These are phyloP conservation scores for Holothuria leucospilota DNA, from an alignment of 53 echinoderm and acorn worm genomes.

Conservation along the genomic window DNA sequence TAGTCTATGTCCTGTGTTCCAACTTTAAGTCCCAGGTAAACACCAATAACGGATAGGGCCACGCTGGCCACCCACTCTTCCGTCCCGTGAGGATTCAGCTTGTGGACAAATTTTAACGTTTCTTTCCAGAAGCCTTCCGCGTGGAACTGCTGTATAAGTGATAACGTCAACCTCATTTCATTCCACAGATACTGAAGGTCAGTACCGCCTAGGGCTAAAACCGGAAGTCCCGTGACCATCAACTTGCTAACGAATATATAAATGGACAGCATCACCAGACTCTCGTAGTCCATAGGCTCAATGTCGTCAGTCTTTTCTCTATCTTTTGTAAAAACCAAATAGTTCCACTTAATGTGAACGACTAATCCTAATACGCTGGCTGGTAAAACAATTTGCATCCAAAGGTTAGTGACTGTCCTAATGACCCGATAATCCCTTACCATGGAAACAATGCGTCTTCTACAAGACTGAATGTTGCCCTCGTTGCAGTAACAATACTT, in stretches of 20 bases:
- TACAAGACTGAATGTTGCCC: conserved; percentile 65
- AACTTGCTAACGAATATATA: conserved; percentile 79
- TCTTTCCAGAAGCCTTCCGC: conserved; percentile 81
- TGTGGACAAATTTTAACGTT: conserved; percentile 54
- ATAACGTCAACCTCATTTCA: conserved; percentile 72
- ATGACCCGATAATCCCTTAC: conserved; percentile 68
- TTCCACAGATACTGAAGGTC: conserved; percentile 70
- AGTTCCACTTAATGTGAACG: conserved; percentile 87
- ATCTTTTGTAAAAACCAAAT: conserved; percentile 37
- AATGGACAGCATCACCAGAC: conserved; percentile 59
- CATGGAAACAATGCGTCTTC: conserved; percentile 70
- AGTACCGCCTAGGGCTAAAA: conserved; percentile 66
- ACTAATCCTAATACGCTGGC: conserved; percentile 74
- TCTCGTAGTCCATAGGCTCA: neutral
- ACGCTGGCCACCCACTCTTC: conserved; percentile 50
- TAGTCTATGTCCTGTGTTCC: conserved; percentile 69
- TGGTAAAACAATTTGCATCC: conserved; percentile 72
- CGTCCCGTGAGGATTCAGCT: conserved; percentile 56
- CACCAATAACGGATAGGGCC: conserved; percentile 64
- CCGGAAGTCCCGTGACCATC: conserved; percentile 67
- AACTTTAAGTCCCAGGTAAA: conserved; percentile 72
- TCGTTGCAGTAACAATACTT: conserved; percentile 67
- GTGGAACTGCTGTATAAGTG: conserved; percentile 55
- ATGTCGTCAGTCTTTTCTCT: conserved; percentile 51
- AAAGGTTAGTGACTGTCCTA: conserved; percentile 30